Conservation (phyloP, 2,797 vertebrate genomes). For the Uromys caudimaculatus region DNA sequence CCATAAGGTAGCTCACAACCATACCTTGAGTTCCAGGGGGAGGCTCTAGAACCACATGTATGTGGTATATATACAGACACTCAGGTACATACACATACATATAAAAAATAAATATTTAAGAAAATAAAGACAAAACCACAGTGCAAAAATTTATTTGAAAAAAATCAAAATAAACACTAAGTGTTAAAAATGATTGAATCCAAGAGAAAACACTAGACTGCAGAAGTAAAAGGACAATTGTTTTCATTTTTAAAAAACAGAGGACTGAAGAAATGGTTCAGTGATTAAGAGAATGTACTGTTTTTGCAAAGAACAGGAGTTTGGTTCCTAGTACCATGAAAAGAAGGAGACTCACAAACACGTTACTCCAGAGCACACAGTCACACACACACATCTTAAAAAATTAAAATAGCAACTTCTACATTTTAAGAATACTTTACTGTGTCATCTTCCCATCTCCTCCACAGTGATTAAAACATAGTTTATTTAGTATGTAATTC, state of each 20-base stretch:
- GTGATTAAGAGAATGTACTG: neutral
- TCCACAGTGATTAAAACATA: neutral
- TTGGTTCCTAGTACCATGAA: neutral
- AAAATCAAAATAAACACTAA: neutral
- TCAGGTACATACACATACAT: neutral
- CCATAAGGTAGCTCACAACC: neutral
- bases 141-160: slow-evolving; percentile 36
- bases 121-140: neutral
- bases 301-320: neutral
- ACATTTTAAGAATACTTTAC: neutral
- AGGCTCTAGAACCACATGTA: no score
- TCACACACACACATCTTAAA: neutral
- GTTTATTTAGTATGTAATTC: neutral
- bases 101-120: neutral
- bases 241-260: slow-evolving; percentile 47
- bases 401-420: neutral
- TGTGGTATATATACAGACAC: neutral
- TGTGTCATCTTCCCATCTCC: neutral
- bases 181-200: neutral
- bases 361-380: neutral
- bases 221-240: neutral
- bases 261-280: neutral
- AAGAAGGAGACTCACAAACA: neutral
- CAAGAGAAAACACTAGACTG: neutral
- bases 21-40: neutral